Percentiles rank a stretch among this genome's conserved stretches.
These are phyloP conservation scores for Aurelia aurita complex sp. Pacific DNA, from an alignment of 30 jellyfish, hydroid and myxozoan species.

Conservation along the genomic window DNA sequence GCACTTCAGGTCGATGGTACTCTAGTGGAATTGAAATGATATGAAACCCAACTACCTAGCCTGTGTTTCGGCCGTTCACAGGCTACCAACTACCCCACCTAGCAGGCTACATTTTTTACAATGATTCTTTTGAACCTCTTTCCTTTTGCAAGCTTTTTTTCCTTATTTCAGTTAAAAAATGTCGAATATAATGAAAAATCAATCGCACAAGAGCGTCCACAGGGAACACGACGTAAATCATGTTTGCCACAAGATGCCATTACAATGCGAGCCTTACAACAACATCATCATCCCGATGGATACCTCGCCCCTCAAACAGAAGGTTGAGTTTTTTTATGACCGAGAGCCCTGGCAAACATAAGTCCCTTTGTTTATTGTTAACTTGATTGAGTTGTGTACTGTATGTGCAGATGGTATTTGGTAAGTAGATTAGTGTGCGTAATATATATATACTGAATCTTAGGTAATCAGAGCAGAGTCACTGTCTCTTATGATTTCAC, in stretches of 20 bases:
- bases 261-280: conserved; percentile 54
- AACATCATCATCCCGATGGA: conserved; percentile 73
- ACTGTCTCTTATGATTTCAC: background rate
- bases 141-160: too few relatives aligned
- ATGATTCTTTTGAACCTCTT: too few relatives aligned
- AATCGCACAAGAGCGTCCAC: background rate
- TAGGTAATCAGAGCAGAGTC: background rate
- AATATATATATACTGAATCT: conserved; percentile 3
- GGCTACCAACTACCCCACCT: too few relatives aligned
- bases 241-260: conserved; percentile 68
- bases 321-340: conserved; percentile 14
- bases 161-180: conserved; percentile 20
- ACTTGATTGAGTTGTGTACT: conserved; percentile 26
- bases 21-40: too few relatives aligned
- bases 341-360: too few relatives aligned
- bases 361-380: too few relatives aligned
- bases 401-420: too few relatives aligned
- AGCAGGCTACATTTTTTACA: too few relatives aligned
- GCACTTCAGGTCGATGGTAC: too few relatives aligned
- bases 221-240: conserved; percentile 57
- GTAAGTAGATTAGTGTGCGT: conserved; percentile 7
- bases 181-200: conserved; percentile 7
- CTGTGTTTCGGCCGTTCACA: too few relatives aligned
- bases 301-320: conserved; percentile 59
- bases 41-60: too few relatives aligned